Evolutionary conservation across 2,888 invertebrate genomes (phyloP), one percentile per base, ranked within the genome.

Genomic region (Sesia bembeciformis): DNA sequence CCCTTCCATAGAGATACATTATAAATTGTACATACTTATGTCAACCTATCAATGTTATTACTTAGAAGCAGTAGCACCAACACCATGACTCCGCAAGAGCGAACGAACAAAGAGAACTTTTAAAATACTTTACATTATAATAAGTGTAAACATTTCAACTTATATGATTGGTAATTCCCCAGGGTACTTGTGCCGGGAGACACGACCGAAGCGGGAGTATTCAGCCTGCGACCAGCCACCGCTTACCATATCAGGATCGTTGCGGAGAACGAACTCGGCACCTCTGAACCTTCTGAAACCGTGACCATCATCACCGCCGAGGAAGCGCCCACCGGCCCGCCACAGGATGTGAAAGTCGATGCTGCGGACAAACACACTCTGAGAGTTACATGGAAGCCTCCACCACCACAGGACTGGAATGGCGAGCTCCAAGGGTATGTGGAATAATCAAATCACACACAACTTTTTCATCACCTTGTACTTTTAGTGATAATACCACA

Each of bases 301-400:
- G 97, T 98, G 3, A 96, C 96, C 3, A 98, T 98, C 61, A 97
- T 97, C 60, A 98, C 98, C 40, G 97, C 97, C 43, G 98, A 98
- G 85, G 97, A 98, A 91, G 94, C 93, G 4, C 95, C 95, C 1
- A 94, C 95, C 57, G 96, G 96, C 51, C 94, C 96, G 58, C 96
- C 96, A 51, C 95, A 94, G 60, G 93, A 93, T 63, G 94, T 96
- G 43, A 93, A 95, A 75, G 96, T 97, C 3, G 96, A 97, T 70
- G 94, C 96, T 41, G 92, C 94, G 53, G 96, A 96, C 77, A 96
- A 97, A 75, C 96, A 96, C 61, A 95, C 95, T 1, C 90, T 97
- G 65, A 92, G 95, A 63, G 96, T 97, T 7, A 94, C 94, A 63
- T 97, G 97, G 97, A 97, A 97, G 81, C 96, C 97, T 67, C 97